Evolutionary conservation across 2,113 vertebrate species (phyloP).

Genomic region (Odontophorus gujanensis): DNA sequence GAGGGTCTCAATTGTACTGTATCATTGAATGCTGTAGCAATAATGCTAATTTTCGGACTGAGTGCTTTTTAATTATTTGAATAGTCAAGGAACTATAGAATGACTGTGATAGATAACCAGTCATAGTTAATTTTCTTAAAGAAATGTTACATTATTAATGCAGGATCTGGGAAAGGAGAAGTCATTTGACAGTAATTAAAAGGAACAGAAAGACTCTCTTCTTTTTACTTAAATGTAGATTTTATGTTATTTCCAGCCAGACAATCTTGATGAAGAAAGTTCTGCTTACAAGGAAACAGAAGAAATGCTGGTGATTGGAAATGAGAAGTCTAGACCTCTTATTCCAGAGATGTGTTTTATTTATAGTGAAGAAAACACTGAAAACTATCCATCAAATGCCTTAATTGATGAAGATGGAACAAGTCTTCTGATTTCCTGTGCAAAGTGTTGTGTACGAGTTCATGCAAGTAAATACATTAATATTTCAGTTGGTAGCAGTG

Average conservation of each 20-base stretch:
- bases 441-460: conserved; percentile 88
- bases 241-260: conserved; percentile 81
- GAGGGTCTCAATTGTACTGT: not conserved
- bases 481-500: not conserved
- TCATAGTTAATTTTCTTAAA: conserved; percentile 1
- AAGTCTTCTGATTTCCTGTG: conserved; percentile 90
- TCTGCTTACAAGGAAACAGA: conserved; percentile 44
- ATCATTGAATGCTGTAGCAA: not conserved
- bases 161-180: not conserved
- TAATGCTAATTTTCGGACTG: not conserved
- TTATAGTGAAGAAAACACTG: conserved; percentile 88
- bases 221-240: conserved; percentile 42
- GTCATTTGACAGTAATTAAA: not conserved
- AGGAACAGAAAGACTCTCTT: not conserved
- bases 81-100: not conserved
- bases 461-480: conserved; percentile 91
- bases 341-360: conserved; percentile 97
- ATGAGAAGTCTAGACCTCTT: conserved; percentile 85
- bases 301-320: conserved; percentile 14
- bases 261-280: conserved; percentile 80
- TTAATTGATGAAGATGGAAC: conserved; percentile 93
- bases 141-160: not conserved
- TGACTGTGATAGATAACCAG: not conserved
- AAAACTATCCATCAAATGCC: conserved; percentile 86
- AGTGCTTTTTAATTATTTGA: not conserved